Conservation (phyloP, 1,140 invertebrate genomes). For the Chironomus striatipennis region DNA sequence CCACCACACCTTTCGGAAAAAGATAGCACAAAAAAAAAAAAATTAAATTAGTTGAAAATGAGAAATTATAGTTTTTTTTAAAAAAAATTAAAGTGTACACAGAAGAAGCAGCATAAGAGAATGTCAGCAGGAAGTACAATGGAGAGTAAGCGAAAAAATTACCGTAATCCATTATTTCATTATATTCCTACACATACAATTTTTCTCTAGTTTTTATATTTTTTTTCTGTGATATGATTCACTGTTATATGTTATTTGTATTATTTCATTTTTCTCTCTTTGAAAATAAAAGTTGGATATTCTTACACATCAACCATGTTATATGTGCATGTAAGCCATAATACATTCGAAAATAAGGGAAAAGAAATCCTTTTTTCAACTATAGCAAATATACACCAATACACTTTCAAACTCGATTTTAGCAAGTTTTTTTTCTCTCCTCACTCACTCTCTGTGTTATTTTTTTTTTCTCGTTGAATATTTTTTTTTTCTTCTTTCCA, state of each 20-base stretch:
- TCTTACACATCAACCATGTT: neutral
- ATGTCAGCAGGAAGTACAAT: neutral
- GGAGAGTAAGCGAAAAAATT: slow-evolving; percentile 23
- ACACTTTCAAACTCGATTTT: neutral
- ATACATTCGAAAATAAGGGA: neutral
- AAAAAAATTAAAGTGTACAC: neutral
- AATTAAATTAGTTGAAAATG: slow-evolving; percentile 23
- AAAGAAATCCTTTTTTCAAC: neutral
- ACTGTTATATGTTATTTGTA: too few relatives aligned
- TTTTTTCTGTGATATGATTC: neutral
- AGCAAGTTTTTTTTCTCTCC: neutral
- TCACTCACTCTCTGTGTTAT: neutral
- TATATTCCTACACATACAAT: slow-evolving; percentile 7
- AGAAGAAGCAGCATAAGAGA: neutral
- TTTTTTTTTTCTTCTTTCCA: neutral
- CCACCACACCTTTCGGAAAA: too few relatives aligned
- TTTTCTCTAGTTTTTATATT: too few relatives aligned
- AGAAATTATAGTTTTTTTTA: slow-evolving; percentile 17
- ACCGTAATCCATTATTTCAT: slow-evolving; percentile 19
- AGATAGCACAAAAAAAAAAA: neutral
- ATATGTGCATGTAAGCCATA: neutral
- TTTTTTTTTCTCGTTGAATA: slow-evolving; percentile 5
- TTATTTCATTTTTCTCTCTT: too few relatives aligned
- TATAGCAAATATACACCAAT: neutral
- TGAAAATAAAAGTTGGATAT: neutral